A percentile compares a stretch with the other conserved stretches of the same genome.
These are phyloP conservation scores for Oryzias javanicus DNA, from an alignment of 2,113 vertebrate genomes.

Conservation along the genomic window DNA sequence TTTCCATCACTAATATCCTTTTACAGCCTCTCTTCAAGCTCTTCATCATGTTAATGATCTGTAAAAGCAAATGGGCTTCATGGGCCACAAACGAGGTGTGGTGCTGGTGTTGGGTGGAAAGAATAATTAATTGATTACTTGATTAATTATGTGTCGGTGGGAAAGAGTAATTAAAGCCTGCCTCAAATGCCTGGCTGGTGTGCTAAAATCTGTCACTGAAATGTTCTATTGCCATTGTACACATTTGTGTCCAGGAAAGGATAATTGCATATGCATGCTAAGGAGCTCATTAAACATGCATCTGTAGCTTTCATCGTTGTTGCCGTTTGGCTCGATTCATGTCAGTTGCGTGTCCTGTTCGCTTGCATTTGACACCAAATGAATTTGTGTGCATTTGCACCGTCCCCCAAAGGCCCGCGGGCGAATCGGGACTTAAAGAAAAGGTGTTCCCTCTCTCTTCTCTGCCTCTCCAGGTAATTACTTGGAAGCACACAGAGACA, in stretches of 20 bases:
- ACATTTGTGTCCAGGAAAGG: slow-evolving; percentile 41
- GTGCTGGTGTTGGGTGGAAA: neutral
- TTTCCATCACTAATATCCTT: slow-evolving; percentile 48
- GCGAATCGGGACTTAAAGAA: slow-evolving; percentile 66
- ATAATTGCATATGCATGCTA: slow-evolving; percentile 10
- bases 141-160: slow-evolving; percentile 66
- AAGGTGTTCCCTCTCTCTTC: slow-evolving; percentile 58
- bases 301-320: slow-evolving; percentile 20
- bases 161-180: slow-evolving; percentile 61
- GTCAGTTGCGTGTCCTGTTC: slow-evolving; percentile 11
- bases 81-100: slow-evolving; percentile 51
- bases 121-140: slow-evolving; percentile 72
- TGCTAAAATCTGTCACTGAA: slow-evolving; percentile 50
- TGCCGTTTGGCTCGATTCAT: slow-evolving; percentile 23
- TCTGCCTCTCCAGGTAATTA: slow-evolving; percentile 66
- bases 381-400: slow-evolving; percentile 16
- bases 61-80: slow-evolving; percentile 66
- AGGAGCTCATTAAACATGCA: slow-evolving; percentile 11
- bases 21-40: slow-evolving; percentile 36
- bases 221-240: slow-evolving; percentile 34
- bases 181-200: slow-evolving; percentile 56
- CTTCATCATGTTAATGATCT: slow-evolving; percentile 71
- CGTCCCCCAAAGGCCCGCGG: slow-evolving; percentile 20
- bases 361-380: slow-evolving; percentile 24
- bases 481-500: slow-evolving; percentile 51